Percentiles rank a stretch among this genome's conserved stretches.
Conservation (phyloP, 2,888 invertebrate species). For the Lithophane ornitopus region DNA sequence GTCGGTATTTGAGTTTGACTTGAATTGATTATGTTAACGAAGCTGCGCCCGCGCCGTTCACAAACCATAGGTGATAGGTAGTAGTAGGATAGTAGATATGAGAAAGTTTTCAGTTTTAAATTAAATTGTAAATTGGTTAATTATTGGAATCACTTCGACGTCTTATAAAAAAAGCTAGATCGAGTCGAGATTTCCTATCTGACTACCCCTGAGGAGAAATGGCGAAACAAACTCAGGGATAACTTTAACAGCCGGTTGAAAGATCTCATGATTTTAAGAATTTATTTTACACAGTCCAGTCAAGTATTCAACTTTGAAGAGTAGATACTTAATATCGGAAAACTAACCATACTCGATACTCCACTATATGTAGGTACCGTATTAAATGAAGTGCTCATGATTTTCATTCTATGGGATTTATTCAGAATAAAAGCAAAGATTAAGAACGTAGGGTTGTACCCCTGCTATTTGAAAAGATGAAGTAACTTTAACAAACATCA, state of each 20-base stretch:
- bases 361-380: not conserved
- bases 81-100: not conserved
- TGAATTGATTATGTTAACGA: not conserved
- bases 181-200: not conserved
- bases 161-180: not conserved
- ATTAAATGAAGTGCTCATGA: not conserved
- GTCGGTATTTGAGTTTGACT: not conserved
- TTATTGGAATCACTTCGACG: not conserved
- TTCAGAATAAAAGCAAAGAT: not conserved
- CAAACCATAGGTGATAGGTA: too few relatives aligned
- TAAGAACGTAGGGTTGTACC: not conserved
- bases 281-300: not conserved
- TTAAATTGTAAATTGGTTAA: not conserved
- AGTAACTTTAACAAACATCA: slow-evolving; percentile 20
- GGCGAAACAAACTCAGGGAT: not conserved
- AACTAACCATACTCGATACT: not conserved
- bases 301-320: not conserved
- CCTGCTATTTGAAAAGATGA: not conserved
- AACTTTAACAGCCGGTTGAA: too few relatives aligned
- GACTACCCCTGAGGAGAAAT: not conserved
- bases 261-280: not conserved
- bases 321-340: too few relatives aligned
- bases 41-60: not conserved
- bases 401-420: not conserved
- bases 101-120: too few relatives aligned